Conservation (phyloP, 1,140 invertebrate species). For the Daktulosphaira vitifoliae region DNA sequence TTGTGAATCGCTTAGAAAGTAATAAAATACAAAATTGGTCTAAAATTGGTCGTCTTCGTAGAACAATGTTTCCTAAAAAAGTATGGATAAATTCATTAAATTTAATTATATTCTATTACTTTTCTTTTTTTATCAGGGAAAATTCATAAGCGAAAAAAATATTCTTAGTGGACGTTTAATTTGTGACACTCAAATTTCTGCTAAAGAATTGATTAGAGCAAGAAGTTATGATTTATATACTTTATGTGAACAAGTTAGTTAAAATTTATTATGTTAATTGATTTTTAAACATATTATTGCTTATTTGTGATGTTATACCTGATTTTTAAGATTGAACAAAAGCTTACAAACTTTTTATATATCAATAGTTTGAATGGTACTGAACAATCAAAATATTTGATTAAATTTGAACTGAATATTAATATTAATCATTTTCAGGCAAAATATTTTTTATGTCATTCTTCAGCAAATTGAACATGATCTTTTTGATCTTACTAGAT, state of each 20-base stretch:
- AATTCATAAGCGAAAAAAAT: conserved; percentile 44
- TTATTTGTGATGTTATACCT: too few species aligned
- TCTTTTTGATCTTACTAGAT: too few species aligned
- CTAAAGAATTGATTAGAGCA: conserved; percentile 84
- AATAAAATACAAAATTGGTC: conserved; percentile 82
- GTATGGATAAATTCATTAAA: conserved; percentile 44
- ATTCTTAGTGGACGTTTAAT: conserved; percentile 71
- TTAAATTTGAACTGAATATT: too few species aligned
- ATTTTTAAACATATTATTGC: too few species aligned
- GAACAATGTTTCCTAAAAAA: conserved; percentile 53
- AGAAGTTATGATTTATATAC: conserved; percentile 86
- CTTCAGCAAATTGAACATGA: too few species aligned
- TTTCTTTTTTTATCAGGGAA: conserved; percentile 19
- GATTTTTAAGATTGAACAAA: too few species aligned
- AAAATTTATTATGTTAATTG: background rate
- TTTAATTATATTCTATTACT: conserved; percentile 20
- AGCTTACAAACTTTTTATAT: too few species aligned
- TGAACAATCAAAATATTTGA: too few species aligned
- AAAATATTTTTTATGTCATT: too few species aligned
- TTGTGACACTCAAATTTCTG: conserved; percentile 87
- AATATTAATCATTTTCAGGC: too few species aligned
- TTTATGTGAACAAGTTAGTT: conserved; percentile 56
- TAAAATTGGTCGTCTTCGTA: conserved; percentile 71
- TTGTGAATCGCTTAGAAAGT: conserved; percentile 68
- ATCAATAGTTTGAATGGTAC: too few species aligned